These are phyloP conservation scores for Bellardia pandia DNA, from an alignment of 2,888 invertebrate species.

Conservation along the genomic window DNA sequence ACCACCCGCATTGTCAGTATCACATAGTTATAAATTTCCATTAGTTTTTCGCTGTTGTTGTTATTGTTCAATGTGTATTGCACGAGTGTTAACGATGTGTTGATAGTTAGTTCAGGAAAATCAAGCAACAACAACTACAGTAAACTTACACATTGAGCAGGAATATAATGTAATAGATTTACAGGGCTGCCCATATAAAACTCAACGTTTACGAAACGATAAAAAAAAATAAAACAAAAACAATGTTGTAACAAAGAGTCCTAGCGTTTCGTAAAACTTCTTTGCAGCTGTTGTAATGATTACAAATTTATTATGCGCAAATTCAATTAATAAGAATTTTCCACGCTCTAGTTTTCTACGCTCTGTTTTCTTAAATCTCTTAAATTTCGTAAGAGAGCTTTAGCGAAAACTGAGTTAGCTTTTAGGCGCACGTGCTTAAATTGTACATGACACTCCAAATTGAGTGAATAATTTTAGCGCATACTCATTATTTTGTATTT, in stretches of 20 bases:
- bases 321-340: background rate
- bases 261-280: slow-evolving; percentile 22
- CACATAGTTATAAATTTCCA: background rate
- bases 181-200: slow-evolving; percentile 37
- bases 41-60: slow-evolving; percentile 1
- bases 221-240: slow-evolving; percentile 20
- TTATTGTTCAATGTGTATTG: slow-evolving; percentile 53
- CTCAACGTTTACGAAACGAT: background rate
- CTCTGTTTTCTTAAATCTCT: slow-evolving; percentile 11
- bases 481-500: slow-evolving; percentile 25
- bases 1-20: slow-evolving; percentile 39
- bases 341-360: background rate
- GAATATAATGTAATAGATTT: slow-evolving; percentile 14
- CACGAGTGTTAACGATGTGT: slow-evolving; percentile 75
- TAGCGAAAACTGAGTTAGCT: slow-evolving; percentile 10
- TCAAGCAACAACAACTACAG: background rate
- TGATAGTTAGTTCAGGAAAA: slow-evolving; percentile 62
- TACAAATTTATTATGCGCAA: slow-evolving; percentile 27
- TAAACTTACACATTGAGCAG: slow-evolving; percentile 37
- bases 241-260: slow-evolving; percentile 16
- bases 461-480: slow-evolving; percentile 52
- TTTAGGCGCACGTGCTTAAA: slow-evolving; percentile 65
- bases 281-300: slow-evolving; percentile 4
- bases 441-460: background rate
- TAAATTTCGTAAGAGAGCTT: slow-evolving; percentile 47